Evolutionary conservation across 2,113 vertebrate genomes (phyloP), one percentile per base, ranked within the genome.

Genomic region (Brachirus orientalis): DNA sequence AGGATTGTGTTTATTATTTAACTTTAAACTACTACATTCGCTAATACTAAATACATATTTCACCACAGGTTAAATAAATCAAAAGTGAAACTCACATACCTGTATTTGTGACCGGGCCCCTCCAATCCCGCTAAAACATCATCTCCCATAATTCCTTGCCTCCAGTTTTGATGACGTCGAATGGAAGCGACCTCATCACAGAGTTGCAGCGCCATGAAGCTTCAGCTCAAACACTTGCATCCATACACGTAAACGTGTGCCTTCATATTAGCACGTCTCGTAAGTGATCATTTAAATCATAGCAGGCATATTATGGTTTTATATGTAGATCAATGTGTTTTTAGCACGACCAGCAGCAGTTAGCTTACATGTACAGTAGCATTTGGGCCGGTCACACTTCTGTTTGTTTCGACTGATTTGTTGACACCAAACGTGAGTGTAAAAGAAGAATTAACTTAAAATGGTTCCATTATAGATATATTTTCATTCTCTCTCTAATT

Each of bases 141-240:
- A 84, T 66, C 16, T 87, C 87, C 87, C 85, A 86, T 11, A 43
- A 80, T 84, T 16, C 84, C 18, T 13, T 55, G 14, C 4, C 2
- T 13, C 10, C 12, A 28, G 28, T 28, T 41, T 11, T 41, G 28
- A 12, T 68, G 80, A 87, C 69, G 85, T 68, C 47, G 36, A 47
- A 74, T 9, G n/a, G 59, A 54, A 18, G 77, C 14, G 83, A 62
- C 79, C 28, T 28, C 28, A 14, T 1, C 19, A 36, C 18, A 36
- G 45, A 43, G 19, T 36, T 2, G 10, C 14, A 7, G 13, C 6
- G 6, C 19, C 20, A 1, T 16, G 10, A 37, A 18, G 48, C 38
- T 35, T 6, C 6, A 62, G 40, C 22, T 36, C 0, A 57, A 53
- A 10, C 28, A 13, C 10, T 36, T 16, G 4, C 12, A 10, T 20